phyloP scores from a whole-genome alignment of 2,797 vertebrate genomes.

The Myotis planiceps region DNA sequence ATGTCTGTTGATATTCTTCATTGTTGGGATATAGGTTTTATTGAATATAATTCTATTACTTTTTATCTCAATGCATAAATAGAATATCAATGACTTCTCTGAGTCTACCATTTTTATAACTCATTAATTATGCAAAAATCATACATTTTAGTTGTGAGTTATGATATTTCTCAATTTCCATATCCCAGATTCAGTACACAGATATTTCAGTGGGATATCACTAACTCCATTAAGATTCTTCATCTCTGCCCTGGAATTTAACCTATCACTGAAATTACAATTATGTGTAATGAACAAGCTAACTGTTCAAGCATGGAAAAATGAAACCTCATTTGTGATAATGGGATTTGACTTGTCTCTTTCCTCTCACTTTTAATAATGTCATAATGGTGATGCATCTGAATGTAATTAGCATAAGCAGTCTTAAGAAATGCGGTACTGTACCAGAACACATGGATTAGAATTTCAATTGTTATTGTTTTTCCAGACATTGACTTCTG shows the following conservation, averaged over 20 bases:
- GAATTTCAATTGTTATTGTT: conserved; percentile 67
- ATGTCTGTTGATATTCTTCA: neutral
- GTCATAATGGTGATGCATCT: conserved; percentile 55
- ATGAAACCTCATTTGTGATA: conserved; percentile 66
- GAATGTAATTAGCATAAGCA: conserved; percentile 69
- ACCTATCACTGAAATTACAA: conserved; percentile 19
- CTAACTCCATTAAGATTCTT: neutral
- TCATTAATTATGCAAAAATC: neutral
- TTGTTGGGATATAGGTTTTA: neutral
- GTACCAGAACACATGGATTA: conserved; percentile 59
- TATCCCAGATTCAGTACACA: neutral
- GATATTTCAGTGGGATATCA: neutral
- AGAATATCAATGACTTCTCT: neutral
- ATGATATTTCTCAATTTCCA: neutral
- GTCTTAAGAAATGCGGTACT: conserved; percentile 62
- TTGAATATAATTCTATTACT: neutral
- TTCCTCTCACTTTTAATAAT: conserved; percentile 75
- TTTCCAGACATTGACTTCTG: conserved; percentile 69
- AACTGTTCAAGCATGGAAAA: conserved; percentile 60
- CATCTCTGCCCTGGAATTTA: conserved; percentile 68
- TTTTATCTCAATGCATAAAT: neutral
- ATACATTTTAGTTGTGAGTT: neutral
- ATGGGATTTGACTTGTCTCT: conserved; percentile 70
- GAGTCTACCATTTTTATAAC: neutral
- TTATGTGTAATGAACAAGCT: conserved; percentile 46